Base-by-base conservation (phyloP, 2,113 vertebrate species). In the Argyrosomus japonicus region DNA sequence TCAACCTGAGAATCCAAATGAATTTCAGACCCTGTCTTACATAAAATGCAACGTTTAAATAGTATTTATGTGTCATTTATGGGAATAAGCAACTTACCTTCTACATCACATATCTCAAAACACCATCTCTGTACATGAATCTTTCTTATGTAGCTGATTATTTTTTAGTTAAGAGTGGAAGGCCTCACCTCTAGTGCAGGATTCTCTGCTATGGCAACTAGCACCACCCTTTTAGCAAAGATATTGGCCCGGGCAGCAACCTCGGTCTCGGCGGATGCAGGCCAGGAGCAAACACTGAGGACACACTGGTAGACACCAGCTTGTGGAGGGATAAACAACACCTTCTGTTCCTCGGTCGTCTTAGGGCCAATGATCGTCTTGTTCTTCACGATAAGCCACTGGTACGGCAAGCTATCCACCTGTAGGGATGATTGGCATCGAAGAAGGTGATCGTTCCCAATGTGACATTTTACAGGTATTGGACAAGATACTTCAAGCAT, bases 341-440 rank as follows among this genome's bases (percentile, higher is more conserved):
- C 93, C 93, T 97, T 97, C 93, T 99, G 93, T 23, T 99, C 97
- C 40, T 97, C 96, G 47, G 96, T 96, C 81, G 95, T 95, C 81
- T 96, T 96, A 14, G 98, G 95, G 77, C 96, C 97, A 89, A 99
- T 91, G 19, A 99, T 95, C 0, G 96, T 95, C 95, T 96, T 98
- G 91, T 96, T 99, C 92, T 99, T 99, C 86, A 99, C 97, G 64
- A 99, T 96, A 40, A 99, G 90, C 89, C 96, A 98, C n/a, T 96
- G 97, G 43, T 96, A 96, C 29, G 96, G 95, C 57, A 95, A 81
- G 79, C 93, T 91, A 43, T 98, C 97, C 90, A 98, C 91, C 98
- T 96, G 90, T 82, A 91, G 86, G 80, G 87, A 58, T 78, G 87
- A 58, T 57, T 17, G 7, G 4, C 13, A 53, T 65, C 19, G 81